Evolutionary conservation across 2,888 invertebrate genomes (phyloP).

Genomic region (Eueremaeus valkanovi): DNA sequence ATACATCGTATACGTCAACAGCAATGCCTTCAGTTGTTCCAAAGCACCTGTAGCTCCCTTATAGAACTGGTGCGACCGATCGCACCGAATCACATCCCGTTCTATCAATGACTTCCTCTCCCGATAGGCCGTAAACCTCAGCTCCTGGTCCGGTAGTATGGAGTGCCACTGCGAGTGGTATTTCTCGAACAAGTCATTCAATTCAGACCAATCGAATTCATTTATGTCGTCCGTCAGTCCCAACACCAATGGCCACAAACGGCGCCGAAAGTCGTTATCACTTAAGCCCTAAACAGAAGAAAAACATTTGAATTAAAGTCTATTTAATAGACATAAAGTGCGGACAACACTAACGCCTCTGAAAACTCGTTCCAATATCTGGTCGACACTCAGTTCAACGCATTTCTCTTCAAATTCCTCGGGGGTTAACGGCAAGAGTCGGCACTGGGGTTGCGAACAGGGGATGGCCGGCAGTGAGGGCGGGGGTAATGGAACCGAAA

Average conservation of each 20-base stretch:
- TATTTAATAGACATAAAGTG: neutral
- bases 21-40: conserved; percentile 34
- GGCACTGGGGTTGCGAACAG: conserved; percentile 39
- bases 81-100: conserved; percentile 44
- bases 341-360: conserved; percentile 37
- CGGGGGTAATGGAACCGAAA: neutral
- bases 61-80: conserved; percentile 43
- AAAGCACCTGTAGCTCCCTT: conserved; percentile 32
- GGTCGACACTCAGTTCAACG: neutral
- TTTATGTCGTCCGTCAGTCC: conserved; percentile 32
- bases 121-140: conserved; percentile 41
- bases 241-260: conserved; percentile 42
- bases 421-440: conserved; percentile 38
- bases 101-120: conserved; percentile 43
- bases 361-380: conserved; percentile 39
- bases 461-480: conserved; percentile 40
- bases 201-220: conserved; percentile 41
- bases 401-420: conserved; percentile 37
- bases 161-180: conserved; percentile 42
- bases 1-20: conserved; percentile 44
- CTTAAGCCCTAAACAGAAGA: neutral
- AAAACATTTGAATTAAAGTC: no score
- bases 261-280: conserved; percentile 35
- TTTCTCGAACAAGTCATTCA: conserved; percentile 29
- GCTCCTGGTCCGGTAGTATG: conserved; percentile 44